Evolutionary conservation across 2,888 invertebrate species (phyloP), one percentile per base, ranked within the genome.

Genomic region (Aplocera efformata): DNA sequence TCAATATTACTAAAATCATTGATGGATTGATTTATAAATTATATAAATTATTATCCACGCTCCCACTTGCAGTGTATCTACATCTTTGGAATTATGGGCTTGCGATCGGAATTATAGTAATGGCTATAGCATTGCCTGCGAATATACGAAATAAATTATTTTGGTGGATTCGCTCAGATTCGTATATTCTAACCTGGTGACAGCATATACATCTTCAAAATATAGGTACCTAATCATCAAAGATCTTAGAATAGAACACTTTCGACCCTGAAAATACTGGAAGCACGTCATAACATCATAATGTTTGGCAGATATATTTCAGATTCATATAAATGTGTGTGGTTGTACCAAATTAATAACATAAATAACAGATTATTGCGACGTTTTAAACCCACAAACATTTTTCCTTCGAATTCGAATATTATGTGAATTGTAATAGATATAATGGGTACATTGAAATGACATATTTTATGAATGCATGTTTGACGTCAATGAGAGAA

Each of bases 341-440:
- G 56, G 54, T 53, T 42, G 50, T 47, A 50, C 51, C 44, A 42
- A 47, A 56, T 52, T 44, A 38, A 42, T 54, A 58, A 60, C 71
- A 67, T 75, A 77, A 77, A 79, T 79, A 73, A 72, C 63, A 35
- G 43, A 55, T 63, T 65, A 70, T 63, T 59, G 56, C 68, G 71
- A 72, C 78, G 60, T 67, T 44, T 68, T 65, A 60, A 57, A 58
- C 56, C 53, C 49, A 53, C 48, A 44, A 59, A 62, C 63, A 65
- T 57, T 60, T 57, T 58, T 61, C 55, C 41, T 27, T 31, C 45
- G 40, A 50, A 51, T 56, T 59, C 65, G 59, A 17, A 17, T 17
- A 17, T 17, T 17, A n/a, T n/a, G 13, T 17, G 5, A 17, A 17
- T 58, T 56, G 27, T 53, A 53, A 49, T 55, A 17, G 13, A 5